Base-by-base conservation (phyloP, 2,113 vertebrate species). In the Conger conger region DNA sequence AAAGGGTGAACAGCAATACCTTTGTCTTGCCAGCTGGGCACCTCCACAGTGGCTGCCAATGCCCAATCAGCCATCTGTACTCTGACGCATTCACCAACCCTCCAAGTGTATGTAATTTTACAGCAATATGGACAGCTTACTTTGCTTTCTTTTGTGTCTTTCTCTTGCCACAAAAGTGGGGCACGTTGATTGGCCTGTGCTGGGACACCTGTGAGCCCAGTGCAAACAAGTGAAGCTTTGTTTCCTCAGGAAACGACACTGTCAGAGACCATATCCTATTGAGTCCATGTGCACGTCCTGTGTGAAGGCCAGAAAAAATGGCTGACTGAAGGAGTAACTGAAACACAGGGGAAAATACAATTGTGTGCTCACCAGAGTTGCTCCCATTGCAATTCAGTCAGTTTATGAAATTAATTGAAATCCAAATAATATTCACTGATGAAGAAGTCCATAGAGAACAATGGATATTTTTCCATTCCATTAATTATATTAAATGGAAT, bases 141-240 rank as follows among this genome's bases (percentile, higher is more conserved):
- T 89, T 89, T 90, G 90, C 68, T 86, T 23, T 82, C 18, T 50
- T 38, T 27, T 63, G 79, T 60, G 84, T 84, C 85, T 82, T 83
- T 81, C 15, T 33, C 85, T 86, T 54, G 86, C 88, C n/a, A 73
- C 87, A 87, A 87, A 91, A 85, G 35, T 33, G 63, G 60, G 68
- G 30, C 57, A 81, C 84, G 38, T 6, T 54, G 42, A 87, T 86
- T 88, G 84, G 83, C 77, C 88, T 90, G n/a, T 33, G 9, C n/a
- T 73, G n/a, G 90, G 89, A 93, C 94, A 94, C 93, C 93, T 93
- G 93, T 91, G 90, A 86, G 86, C 88, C 83, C 85, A 89, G 87
- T 87, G 85, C 88, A 86, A 82, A 93, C 92, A 93, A 94, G 88
- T 88, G 91, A 91, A 90, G 86, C 90, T 86, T 89, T 94, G 93